Conservation (phyloP, 2,113 vertebrate genomes). For the Macrotus californicus region DNA sequence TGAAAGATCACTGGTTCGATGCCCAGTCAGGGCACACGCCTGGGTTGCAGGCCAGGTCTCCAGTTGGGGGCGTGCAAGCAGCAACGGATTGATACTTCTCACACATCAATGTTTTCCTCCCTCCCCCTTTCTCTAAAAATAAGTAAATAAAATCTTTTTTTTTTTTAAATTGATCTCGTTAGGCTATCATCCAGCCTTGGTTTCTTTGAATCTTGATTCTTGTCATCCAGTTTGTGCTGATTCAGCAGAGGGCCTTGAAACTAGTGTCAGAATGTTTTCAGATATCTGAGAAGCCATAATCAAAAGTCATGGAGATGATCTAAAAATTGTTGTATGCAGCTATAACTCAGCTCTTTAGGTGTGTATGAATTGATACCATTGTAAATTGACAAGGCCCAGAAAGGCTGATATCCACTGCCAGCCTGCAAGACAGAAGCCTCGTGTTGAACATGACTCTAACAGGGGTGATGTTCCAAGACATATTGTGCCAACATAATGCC, state of each 20-base stretch:
- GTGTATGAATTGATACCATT: slow-evolving; percentile 22
- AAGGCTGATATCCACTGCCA: neutral
- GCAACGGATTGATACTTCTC: too few relatives aligned
- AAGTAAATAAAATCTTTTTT: too few relatives aligned
- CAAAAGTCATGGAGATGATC: neutral
- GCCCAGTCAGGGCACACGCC: too few relatives aligned
- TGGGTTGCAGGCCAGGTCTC: too few relatives aligned
- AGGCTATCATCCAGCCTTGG: neutral
- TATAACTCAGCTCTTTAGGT: slow-evolving; percentile 5
- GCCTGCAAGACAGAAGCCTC: slow-evolving; percentile 8
- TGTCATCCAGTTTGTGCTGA: neutral
- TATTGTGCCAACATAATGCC: neutral
- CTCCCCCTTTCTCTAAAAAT: too few relatives aligned
- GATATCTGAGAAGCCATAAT: neutral
- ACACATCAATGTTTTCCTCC: too few relatives aligned
- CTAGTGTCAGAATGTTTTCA: slow-evolving; percentile 41
- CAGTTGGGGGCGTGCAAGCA: too few relatives aligned
- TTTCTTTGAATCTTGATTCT: slow-evolving; percentile 43
- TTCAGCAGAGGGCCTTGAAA: neutral
- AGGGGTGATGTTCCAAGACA: neutral
- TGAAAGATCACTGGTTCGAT: too few relatives aligned
- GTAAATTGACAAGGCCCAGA: neutral
- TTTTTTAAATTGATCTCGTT: neutral
- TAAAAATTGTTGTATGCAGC: slow-evolving; percentile 14
- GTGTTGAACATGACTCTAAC: slow-evolving; percentile 1